phyloP scores from a whole-genome alignment of 92 coral and sea anemone genomes.

The Palythoa grandis region DNA sequence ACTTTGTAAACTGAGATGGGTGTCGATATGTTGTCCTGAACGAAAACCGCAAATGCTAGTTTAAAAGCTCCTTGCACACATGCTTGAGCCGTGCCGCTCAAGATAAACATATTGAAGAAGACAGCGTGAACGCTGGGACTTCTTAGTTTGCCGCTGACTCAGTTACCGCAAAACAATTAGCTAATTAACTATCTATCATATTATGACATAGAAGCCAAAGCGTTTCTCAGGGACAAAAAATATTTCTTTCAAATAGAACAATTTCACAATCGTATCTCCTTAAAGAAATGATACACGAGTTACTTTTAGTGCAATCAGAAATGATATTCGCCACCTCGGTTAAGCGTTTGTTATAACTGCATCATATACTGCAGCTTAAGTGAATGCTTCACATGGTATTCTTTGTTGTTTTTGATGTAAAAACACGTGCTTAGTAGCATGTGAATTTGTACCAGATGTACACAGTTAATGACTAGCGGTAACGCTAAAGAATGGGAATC shows the following conservation, averaged over 20 bases:
- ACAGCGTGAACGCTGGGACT: slow-evolving; percentile 46
- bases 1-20: not conserved
- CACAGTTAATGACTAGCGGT: slow-evolving; percentile 37
- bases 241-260: not conserved
- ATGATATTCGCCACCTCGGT: not conserved
- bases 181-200: slow-evolving; percentile 47
- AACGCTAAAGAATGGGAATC: slow-evolving; percentile 21
- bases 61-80: slow-evolving; percentile 14
- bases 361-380: not conserved
- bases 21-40: not conserved
- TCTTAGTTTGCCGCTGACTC: slow-evolving; percentile 46
- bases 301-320: not conserved
- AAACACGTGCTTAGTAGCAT: slow-evolving; percentile 21
- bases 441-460: slow-evolving; percentile 45
- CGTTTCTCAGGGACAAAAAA: slow-evolving; percentile 20
- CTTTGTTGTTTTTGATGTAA: slow-evolving; percentile 17
- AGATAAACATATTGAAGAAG: slow-evolving; percentile 48
- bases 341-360: not conserved
- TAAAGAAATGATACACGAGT: not conserved
- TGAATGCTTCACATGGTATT: slow-evolving; percentile 15
- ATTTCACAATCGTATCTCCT: not conserved
- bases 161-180: slow-evolving; percentile 46
- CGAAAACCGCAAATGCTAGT: slow-evolving; percentile 19
- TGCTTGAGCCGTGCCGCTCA: slow-evolving; percentile 42
- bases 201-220: slow-evolving; percentile 37